Base-by-base conservation (phyloP, 2,888 invertebrate species). In the Ectropis crepuscularia region DNA sequence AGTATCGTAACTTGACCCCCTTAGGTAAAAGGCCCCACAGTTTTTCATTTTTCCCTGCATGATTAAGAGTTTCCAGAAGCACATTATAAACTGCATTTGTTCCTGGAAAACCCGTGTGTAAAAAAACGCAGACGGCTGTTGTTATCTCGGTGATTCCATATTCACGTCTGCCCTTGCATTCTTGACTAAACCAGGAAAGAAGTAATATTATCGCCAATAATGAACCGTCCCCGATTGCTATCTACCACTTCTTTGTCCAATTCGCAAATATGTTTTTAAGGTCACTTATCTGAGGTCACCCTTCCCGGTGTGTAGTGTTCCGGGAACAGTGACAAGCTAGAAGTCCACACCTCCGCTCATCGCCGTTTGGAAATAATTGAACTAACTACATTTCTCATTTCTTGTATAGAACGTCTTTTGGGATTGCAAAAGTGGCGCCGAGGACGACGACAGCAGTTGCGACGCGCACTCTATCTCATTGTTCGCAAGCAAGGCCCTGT, bases 401-500 rank as follows among this genome's bases (percentile, higher is more conserved):
- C 2, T 28, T 28, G 16, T 2, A 28, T 28, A 4, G 16, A 28
- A 28, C 16, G 16, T 28, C 16, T 28, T 28, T 28, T 28, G 16
- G 16, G 4, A 28, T 2, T 28, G 16, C 16, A 28, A 28, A 28
- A 28, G 16, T 28, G 16, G 16, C 16, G 16, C 16, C 16, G 16
- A 1, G 16, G 4, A 28, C 16, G 16, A 28, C 16, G 16, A 28
- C 16, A 28, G 4, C 16, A 28, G 16, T 28, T 1, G 16, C 4
- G 16, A 28, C 16, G 16, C 16, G 16, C 16, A 28, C 16, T 28
- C 16, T 28, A 74, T 75, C 74, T 81, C 80, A 88, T 88, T 89
- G 90, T 88, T 86, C 86, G 83, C 87, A 87, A 88, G 80, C 87
- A 90, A 90, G 90, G 90, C 87, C 81, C 77, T 65, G 81, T 83